Evolutionary conservation across 2,888 invertebrate genomes (phyloP), one percentile per base, ranked within the genome.

Genomic region (Hydriomena furcata): DNA sequence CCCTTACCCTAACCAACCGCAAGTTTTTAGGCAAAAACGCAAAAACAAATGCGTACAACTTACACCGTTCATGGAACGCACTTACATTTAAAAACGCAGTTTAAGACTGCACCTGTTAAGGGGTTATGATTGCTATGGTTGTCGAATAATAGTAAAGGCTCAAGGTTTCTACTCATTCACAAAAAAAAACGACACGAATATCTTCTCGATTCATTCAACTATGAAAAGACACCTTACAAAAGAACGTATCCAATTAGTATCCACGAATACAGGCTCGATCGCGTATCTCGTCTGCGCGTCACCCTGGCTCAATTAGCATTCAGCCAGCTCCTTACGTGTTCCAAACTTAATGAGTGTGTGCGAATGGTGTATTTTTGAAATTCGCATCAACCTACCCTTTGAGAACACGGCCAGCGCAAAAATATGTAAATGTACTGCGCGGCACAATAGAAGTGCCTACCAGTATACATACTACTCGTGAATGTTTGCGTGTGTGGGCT

Each of bases 301-400:
- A 65, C 63, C 77, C 77, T 76, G 60, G 62, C 69, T 74, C 78
- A 82, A 85, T 89, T 88, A 87, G 84, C 83, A 88, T 89, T 84
- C 88, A 82, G 67, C 65, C 69, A 73, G 66, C 76, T 85, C 82
- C 85, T 85, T 86, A 82, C 80, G 70, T 81, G 84, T 82, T 86
- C 78, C 85, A 81, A 84, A 87, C 84, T 85, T 87, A 88, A 88
- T 87, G 85, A 84, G 82, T 73, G 74, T 76, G 79, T 47, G 47
- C 30, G 52, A 46, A 46, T 46, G 47, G 52, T 37, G 82, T 87
- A 87, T 86, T 86, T 88, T 88, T 86, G 84, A 85, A 79, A 76
- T 76, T 76, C 78, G 70, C 42, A 52, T 42, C 43, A 37, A 37
- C 52, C 20, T 72, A 66, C 76, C 84, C 86, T 88, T 87, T 88